Evolutionary conservation across 92 coral and sea anemone genomes (phyloP).

Genomic region (Epizoanthus ramosus): DNA sequence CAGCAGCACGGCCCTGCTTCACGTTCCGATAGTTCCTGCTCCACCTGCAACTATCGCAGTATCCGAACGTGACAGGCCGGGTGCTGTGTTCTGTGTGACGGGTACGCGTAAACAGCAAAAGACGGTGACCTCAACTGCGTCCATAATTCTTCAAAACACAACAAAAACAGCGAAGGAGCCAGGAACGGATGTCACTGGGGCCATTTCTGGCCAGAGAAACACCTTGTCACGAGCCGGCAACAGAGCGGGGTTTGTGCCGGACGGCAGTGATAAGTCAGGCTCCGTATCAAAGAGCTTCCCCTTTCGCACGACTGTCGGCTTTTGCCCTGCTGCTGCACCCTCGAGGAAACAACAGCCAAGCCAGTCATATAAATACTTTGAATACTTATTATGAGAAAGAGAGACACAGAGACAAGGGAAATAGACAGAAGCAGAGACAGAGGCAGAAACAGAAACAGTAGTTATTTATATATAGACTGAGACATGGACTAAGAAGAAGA

Average conservation of each 20-base stretch:
- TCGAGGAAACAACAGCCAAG: not conserved
- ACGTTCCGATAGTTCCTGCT: slow-evolving; percentile 14
- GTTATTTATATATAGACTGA: no score
- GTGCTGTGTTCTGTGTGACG: slow-evolving; percentile 16
- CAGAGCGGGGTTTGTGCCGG: not conserved
- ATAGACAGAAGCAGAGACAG: no score
- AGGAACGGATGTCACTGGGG: not conserved
- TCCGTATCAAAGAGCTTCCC: not conserved
- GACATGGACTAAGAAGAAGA: no score
- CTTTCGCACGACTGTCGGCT: not conserved
- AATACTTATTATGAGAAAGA: not conserved
- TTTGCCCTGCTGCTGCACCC: not conserved
- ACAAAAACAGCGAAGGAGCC: not conserved
- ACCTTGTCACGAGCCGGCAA: not conserved
- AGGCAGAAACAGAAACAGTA: no score
- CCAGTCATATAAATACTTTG: slow-evolving; percentile 1
- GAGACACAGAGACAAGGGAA: no score
- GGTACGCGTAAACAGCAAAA: not conserved
- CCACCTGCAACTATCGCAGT: not conserved
- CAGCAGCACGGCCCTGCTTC: not conserved
- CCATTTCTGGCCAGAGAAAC: not conserved
- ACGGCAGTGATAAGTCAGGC: not conserved
- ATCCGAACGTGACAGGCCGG: not conserved
- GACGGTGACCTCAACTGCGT: not conserved
- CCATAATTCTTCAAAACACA: not conserved